Conservation (phyloP, 1,140 invertebrate species). For the Drosophila micromelanica region DNA sequence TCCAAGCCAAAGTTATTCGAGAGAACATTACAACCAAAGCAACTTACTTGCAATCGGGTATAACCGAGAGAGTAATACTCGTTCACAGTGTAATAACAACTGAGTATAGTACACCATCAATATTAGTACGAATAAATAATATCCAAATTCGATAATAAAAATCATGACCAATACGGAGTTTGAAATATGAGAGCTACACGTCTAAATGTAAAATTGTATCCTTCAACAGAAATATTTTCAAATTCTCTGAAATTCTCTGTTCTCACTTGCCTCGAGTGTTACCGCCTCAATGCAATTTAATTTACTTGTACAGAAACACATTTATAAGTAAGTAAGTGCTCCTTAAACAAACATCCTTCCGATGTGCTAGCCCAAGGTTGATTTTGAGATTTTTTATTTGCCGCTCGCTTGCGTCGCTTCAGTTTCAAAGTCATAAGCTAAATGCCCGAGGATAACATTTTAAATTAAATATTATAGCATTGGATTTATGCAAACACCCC, state of each 20-base stretch:
- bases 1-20: background rate
- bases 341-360: conserved; percentile 1
- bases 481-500: conserved; percentile 38
- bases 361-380: background rate
- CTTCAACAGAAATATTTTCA: too few species aligned
- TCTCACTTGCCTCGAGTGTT: background rate
- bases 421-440: conserved; percentile 43
- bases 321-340: background rate
- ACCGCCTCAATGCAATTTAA: conserved; percentile 1
- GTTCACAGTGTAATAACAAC: too few species aligned
- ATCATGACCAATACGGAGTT: too few species aligned
- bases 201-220: too few species aligned
- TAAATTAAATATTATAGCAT: conserved; percentile 68
- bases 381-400: conserved; percentile 45
- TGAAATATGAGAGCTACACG: too few species aligned
- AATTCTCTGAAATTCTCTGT: conserved; percentile 17
- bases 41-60: too few species aligned
- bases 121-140: background rate
- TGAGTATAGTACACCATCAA: too few species aligned
- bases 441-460: conserved; percentile 56
- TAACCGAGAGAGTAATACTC: too few species aligned
- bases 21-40: background rate
- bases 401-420: conserved; percentile 26
- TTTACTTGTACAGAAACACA: conserved; percentile 1
- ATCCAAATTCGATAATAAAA: background rate